Base-by-base conservation (phyloP, 2,113 vertebrate species). In the Regulus satrapa region DNA sequence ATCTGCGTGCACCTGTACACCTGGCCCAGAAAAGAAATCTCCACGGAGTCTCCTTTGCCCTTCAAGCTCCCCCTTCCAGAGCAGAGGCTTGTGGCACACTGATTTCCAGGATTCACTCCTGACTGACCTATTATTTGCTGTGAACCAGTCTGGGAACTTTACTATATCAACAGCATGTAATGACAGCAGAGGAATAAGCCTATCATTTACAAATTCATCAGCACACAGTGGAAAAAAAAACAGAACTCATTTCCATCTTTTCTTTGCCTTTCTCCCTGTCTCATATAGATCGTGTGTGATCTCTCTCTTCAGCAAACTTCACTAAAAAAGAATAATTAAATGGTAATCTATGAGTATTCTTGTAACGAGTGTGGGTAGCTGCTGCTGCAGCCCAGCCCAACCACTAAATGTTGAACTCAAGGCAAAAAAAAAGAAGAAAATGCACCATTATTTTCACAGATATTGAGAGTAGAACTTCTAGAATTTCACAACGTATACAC, bases 241-340 rank as follows among this genome's bases (percentile, higher is more conserved):
- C 43, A 80, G 26, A 85, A 56, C 8, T 75, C 1, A 78, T 82
- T 68, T 85, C 56, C 56, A 75, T 68, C 8, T 64, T 84, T 71
- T 26, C 46, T 46, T 71, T 64, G 6, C 43, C 85, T 63, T 91
- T 85, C 81, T 89, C 62, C 46, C 62, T 16, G 24, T 18, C 18
- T 68, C 54, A 49, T 72, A 63, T 25, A 61, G 55, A 49, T 24
- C 64, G 43, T 5, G 29, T 40, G 36, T 18, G 18, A 91, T 64
- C 20, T 62, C 29, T 62, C 77, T 78, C 45, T 55, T 58, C 78
- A 52, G 28, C 52, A 66, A 66, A 68, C 49, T 82, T 82, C 62
- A 56, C 61, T 76, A 67, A 79, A 66, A 85, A 83, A 93, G 52
- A 94, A 58, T 51, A 92, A 93, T 85, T 91, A 92, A 89, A 92